These are phyloP conservation scores for Watsonalla cultraria DNA, from an alignment of 2,888 invertebrate genomes.

Conservation along the genomic window DNA sequence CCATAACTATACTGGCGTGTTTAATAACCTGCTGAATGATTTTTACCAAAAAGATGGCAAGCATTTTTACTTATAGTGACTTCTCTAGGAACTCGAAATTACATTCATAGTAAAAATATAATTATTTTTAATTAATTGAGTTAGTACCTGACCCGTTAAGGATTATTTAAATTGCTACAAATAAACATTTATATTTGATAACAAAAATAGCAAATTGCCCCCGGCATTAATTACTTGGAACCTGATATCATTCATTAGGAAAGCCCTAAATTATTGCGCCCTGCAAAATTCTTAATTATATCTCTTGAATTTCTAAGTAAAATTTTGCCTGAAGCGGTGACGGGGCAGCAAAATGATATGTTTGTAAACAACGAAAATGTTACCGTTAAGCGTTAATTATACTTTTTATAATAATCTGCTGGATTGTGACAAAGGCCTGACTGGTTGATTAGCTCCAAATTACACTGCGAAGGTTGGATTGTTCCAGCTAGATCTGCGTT, in stretches of 20 bases:
- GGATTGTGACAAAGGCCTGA: constrained; percentile 31
- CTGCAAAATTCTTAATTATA: constrained; percentile 78
- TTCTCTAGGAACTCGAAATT: too few relatives aligned
- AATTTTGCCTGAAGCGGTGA: constrained; percentile 67
- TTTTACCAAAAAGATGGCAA: too few relatives aligned
- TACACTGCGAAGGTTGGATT: constrained; percentile 5
- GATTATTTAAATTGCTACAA: constrained; percentile 5
- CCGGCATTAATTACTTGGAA: constrained; percentile 73
- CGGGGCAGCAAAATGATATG: constrained; percentile 74
- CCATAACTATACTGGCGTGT: too few relatives aligned
- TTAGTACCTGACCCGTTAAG: neutral
- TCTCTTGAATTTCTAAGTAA: constrained; percentile 78
- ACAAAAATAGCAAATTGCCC: constrained; percentile 63
- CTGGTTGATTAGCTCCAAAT: constrained; percentile 26
- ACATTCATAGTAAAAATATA: too few relatives aligned
- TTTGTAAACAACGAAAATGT: constrained; percentile 68
- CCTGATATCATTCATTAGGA: constrained; percentile 75
- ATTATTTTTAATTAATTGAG: too few relatives aligned
- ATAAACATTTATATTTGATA: constrained; percentile 47
- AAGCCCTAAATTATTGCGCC: constrained; percentile 74
- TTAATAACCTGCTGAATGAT: too few relatives aligned
- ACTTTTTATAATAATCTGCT: constrained; percentile 45
- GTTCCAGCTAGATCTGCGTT: too few relatives aligned
- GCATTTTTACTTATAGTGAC: too few relatives aligned
- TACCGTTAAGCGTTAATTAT: constrained; percentile 68